Base-by-base conservation (phyloP, 1,140 invertebrate species). In the Drosophila ironensis region DNA sequence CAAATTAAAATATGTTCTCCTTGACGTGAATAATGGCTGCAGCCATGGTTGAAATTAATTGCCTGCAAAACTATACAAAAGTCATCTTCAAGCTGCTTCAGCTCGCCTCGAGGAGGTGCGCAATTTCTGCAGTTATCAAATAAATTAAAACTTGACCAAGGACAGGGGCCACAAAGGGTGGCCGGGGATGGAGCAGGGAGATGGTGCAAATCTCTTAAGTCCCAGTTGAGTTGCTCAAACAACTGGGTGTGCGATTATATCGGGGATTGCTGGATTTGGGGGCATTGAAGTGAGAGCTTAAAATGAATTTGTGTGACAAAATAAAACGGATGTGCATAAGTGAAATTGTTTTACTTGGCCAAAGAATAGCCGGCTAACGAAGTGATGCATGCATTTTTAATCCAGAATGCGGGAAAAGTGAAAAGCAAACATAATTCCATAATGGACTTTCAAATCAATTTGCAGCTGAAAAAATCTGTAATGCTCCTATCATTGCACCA, bases 81-180 rank as follows among this genome's bases (percentile, higher is more conserved):
- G 45, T 41, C 64, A 33, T 37, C 38, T 44, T 6, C 9, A 20
- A 33, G 41, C 35, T 19, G 14, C 37, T 37, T 63, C 53, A 54
- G 9, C 52, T 35, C n/a, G n/a, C n/a, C 50, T 30, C 24, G 37
- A 11, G 27, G 81, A 81, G 72, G 77, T 81, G 68, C 60, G 40
- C 45, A 38, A 68, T 68, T 81, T 59, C 33, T 22, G 28, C 63
- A 72, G 60, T 72, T 47, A 50, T 56, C 61, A 82, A 61, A 82
- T 81, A 68, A 76, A 82, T 81, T 53, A 82, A 72, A 84, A 84
- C 48, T 60, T 61, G 61, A 37, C 68, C 72, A 73, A 61, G 81
- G 75, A 84, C 75, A 68, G 41, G 56, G 46, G 45, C 46, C 30
- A 12, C 41, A 54, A 68, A 56, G 70, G 67, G 46, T 67, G 51